phyloP scores from a whole-genome alignment of 2,113 vertebrate species.

The Seriola dumerili region DNA sequence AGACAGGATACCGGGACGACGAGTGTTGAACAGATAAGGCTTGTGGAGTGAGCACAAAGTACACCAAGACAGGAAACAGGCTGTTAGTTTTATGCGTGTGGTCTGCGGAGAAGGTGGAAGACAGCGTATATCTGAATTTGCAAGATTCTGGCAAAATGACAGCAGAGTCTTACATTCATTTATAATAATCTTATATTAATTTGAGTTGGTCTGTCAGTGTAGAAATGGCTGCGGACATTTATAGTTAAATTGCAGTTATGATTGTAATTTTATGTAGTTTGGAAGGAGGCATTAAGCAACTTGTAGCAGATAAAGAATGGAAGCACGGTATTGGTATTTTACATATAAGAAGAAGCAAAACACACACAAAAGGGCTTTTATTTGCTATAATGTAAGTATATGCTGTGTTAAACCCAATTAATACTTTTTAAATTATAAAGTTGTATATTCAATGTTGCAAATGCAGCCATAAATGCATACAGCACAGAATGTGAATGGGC shows the following conservation, averaged over 20 bases:
- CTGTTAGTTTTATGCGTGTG: constrained; percentile 46
- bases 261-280: neutral
- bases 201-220: neutral
- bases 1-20: constrained; percentile 71
- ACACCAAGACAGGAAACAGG: constrained; percentile 64
- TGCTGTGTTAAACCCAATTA: neutral
- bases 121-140: neutral
- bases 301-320: neutral
- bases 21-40: constrained; percentile 69
- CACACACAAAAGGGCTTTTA: neutral
- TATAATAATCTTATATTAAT: neutral
- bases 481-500: neutral
- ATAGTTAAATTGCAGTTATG: neutral
- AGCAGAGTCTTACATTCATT: neutral
- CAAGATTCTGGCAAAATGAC: neutral
- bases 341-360: neutral
- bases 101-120: constrained; percentile 41
- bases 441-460: neutral
- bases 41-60: constrained; percentile 33
- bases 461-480: neutral
- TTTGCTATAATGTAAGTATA: neutral
- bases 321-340: neutral
- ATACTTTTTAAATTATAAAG: neutral
- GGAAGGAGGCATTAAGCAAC: neutral
- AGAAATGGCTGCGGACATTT: neutral